These are phyloP conservation scores for Anoplopoma fimbria DNA, from an alignment of 2,113 vertebrate genomes.

Conservation along the genomic window DNA sequence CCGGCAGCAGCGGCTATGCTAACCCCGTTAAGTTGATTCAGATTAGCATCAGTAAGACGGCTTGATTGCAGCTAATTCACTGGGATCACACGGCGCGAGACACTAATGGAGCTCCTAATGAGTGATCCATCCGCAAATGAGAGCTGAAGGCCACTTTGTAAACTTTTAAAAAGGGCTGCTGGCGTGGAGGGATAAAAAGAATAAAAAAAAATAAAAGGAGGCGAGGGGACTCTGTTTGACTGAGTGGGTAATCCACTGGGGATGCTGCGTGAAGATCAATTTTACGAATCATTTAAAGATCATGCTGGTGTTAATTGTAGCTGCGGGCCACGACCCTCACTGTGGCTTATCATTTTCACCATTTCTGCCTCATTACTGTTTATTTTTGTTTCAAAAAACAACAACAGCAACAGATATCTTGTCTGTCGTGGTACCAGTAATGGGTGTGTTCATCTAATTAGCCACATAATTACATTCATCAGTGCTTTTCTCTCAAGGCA, in stretches of 20 bases:
- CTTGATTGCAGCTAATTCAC: slow-evolving; percentile 68
- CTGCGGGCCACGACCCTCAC: not conserved
- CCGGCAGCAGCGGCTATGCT: slow-evolving; percentile 49
- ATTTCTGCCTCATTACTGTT: slow-evolving; percentile 14
- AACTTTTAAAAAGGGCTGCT: slow-evolving; percentile 50
- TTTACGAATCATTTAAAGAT: slow-evolving; percentile 29
- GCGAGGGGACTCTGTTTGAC: slow-evolving; percentile 6
- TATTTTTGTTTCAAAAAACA: not conserved
- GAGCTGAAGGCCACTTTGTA: slow-evolving; percentile 60
- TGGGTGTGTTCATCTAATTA: slow-evolving; percentile 29
- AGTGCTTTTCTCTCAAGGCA: slow-evolving; percentile 8
- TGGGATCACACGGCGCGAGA: slow-evolving; percentile 61
- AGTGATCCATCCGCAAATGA: slow-evolving; percentile 56
- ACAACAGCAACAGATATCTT: not conserved
- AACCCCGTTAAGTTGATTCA: slow-evolving; percentile 67
- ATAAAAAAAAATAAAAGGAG: not conserved
- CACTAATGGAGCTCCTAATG: slow-evolving; percentile 62
- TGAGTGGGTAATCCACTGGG: slow-evolving; percentile 5
- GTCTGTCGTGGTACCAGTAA: not conserved
- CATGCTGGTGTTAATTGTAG: slow-evolving; percentile 2
- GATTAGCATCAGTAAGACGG: slow-evolving; percentile 65
- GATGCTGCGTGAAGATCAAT: slow-evolving; percentile 19
- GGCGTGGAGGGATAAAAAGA: not conserved
- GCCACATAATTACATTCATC: slow-evolving; percentile 29
- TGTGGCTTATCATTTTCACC: not conserved